Base-by-base conservation (phyloP, 2,113 vertebrate species). In the Notarius quadriscutis region DNA sequence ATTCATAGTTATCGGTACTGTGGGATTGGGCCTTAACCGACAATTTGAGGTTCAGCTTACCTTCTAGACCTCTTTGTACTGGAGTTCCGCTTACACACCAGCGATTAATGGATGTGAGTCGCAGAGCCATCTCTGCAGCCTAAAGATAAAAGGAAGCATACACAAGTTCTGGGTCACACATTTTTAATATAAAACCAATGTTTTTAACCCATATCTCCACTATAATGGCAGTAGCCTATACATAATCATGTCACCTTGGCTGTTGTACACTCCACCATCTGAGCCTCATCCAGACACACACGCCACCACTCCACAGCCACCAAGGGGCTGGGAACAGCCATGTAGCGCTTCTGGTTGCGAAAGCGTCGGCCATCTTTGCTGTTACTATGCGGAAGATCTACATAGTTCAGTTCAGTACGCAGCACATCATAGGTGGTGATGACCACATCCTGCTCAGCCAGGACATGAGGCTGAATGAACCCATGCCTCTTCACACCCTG, bases 301-400 rank as follows among this genome's bases (percentile, higher is more conserved):
- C 98, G 95, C 98, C 98, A 99, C 98, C 98, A 99, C 91, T 99
- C 97, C 91, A 99, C 98, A 0, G 98, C 98, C 25, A 99, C 97
- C 62, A 99, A 92, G 0, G 98, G 98, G 89, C 98, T 99, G 20
- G 98, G 98, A 41, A 99, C 93, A n/a, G 98, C 98, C 98, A 99
- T 99, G 90, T 99, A 99, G 7, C 98, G 96, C 91, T 99, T 99
- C 95, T 99, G 97, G 90, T 98, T 99, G 87, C 98, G 93, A 91
- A 99, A 97, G 65, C 97, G 97, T 22, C 98, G 97, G 0, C 98
- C 98, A 0, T 99, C 97, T 90, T 97, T 93, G 27, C 98, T 99
- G 93, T 98, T 99, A 74, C 97, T 99, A 93, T 99, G 98, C 0
- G 98, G 98, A 74, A 99, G 97, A 91, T 99, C 97, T 0, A 99